Conservation (phyloP, 2,888 invertebrate species). For the Lasioglossum calceatum region DNA sequence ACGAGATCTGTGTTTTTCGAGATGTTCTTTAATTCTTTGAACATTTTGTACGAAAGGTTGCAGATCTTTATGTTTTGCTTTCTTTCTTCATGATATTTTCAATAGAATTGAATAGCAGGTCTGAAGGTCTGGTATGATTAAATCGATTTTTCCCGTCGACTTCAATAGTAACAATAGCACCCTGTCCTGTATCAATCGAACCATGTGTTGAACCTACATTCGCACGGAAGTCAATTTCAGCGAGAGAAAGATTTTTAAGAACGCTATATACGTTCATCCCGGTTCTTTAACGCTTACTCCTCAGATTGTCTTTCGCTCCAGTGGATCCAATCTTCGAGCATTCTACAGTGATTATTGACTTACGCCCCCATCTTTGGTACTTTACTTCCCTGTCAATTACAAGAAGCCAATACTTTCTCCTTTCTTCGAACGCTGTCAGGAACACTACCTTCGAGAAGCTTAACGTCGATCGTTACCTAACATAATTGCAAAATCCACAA, state of each 20-base stretch:
- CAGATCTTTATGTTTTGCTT: background rate
- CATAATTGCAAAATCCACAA: background rate
- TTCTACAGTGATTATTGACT: constrained; percentile 34
- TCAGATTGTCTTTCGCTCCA: constrained; percentile 7
- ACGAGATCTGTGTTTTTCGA: background rate
- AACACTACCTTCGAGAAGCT: background rate
- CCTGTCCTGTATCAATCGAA: background rate
- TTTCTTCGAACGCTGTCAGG: background rate
- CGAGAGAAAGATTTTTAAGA: background rate
- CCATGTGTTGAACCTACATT: background rate
- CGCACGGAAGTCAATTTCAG: background rate
- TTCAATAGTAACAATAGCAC: background rate
- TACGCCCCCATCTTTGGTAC: constrained; percentile 39
- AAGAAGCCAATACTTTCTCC: constrained; percentile 6
- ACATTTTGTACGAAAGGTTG: background rate
- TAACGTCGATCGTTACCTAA: background rate
- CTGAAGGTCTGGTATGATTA: background rate
- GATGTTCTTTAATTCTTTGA: no score
- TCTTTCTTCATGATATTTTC: background rate
- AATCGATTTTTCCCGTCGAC: background rate
- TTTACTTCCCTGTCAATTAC: constrained; percentile 21
- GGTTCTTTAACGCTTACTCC: constrained; percentile 6
- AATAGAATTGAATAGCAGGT: background rate
- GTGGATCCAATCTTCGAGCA: constrained; percentile 25
- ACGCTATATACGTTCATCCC: background rate